phyloP scores from a whole-genome alignment of 2,797 vertebrate species.

The Hydrolagus colliei region DNA sequence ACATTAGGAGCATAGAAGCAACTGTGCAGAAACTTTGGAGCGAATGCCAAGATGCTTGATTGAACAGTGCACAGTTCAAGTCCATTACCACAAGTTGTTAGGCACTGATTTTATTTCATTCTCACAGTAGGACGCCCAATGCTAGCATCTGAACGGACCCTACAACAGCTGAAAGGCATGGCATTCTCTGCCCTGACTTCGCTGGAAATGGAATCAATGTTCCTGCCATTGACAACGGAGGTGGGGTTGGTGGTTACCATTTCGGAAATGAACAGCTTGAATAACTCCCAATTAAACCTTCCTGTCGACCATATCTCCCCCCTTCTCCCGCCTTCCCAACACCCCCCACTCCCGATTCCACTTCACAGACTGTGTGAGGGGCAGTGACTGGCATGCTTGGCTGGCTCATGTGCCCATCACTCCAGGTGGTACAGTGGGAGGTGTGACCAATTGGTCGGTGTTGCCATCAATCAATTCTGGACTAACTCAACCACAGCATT shows the following conservation, averaged over 20 bases:
- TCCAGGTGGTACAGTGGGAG: background rate
- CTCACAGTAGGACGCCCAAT: background rate
- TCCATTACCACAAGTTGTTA: background rate
- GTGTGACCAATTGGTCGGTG: background rate
- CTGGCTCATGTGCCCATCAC: background rate
- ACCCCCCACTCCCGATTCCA: background rate
- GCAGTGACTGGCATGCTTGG: background rate
- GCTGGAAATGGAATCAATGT: background rate
- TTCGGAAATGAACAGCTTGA: constrained; percentile 20
- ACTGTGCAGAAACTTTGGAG: background rate
- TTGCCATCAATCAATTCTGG: background rate
- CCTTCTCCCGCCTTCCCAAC: too few species aligned
- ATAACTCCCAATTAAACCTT: too few species aligned
- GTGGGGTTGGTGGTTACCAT: constrained; percentile 33
- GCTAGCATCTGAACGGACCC: background rate
- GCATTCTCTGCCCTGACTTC: background rate
- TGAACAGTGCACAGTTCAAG: background rate
- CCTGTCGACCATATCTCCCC: too few species aligned
- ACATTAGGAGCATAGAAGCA: background rate
- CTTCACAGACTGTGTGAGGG: background rate
- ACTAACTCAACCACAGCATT: background rate
- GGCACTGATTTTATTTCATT: background rate
- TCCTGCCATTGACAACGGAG: constrained; percentile 33
- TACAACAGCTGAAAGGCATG: background rate
- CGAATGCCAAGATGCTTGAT: background rate